Evolutionary conservation across 2,797 vertebrate genomes (phyloP), one percentile per base, ranked within the genome.

Genomic region (Sebastes variabilis): DNA sequence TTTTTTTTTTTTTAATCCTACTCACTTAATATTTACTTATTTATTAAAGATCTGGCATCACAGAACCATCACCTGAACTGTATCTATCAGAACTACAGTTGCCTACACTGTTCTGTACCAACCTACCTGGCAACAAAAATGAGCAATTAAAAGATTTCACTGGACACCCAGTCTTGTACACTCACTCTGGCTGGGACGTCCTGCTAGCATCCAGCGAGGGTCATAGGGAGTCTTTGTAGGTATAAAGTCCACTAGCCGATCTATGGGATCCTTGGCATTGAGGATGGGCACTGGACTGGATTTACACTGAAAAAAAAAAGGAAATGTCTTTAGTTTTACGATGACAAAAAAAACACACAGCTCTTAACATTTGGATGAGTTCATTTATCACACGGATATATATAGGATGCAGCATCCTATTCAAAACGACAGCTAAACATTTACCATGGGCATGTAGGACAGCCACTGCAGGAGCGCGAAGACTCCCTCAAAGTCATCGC

Each of bases 151-250:
- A 64, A 25, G 1, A 38, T 75, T 13, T 36, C n/a, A 59, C 12
- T 0, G 11, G 22, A 30, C 38, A 42, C 38, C 38, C 38, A 42
- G 38, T 0, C 38, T 42, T 0, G 13, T 16, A 30, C 8, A 93
- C 95, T 94, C 78, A 99, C 98, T 96, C 89, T 96, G 98, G 78
- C 96, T 97, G 74, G 97, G 96, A 66, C 97, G 97, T 67, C 98
- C 98, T 16, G 97, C 95, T 72, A 99, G 90, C 97, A 99, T 97
- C 98, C 98, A 99, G 68, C 98, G 98, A 62, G 98, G 98, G 73
- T 99, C 98, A 20, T 99, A 99, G 1, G 98, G 98, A 13, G 97
- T 77, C 89, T 99, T 99, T 65, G 98, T 98, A 5, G 98, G 98
- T 73, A 97, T 86, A 89, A 99, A 99, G 14, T 98, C 98, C 27